phyloP scores from a whole-genome alignment of 2,113 vertebrate species.

The Xiphophorus couchianus region DNA sequence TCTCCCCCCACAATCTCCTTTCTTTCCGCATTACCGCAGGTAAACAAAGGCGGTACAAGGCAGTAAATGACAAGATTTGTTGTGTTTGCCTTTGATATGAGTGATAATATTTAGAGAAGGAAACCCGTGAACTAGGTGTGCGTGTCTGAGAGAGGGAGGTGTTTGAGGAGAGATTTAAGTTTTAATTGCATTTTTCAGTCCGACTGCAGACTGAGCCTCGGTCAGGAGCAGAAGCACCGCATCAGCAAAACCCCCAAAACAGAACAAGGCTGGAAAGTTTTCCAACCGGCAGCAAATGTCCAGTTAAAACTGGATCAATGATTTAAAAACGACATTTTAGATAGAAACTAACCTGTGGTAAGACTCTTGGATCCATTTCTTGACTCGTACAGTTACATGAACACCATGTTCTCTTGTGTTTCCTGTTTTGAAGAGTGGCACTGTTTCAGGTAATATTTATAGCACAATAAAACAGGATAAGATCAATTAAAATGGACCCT shows the following conservation, averaged over 20 bases:
- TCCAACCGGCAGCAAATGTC: background rate
- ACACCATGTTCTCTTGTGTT: too few species aligned
- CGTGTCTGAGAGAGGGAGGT: constrained; percentile 55
- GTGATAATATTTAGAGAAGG: constrained; percentile 79
- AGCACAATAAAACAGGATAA: too few species aligned
- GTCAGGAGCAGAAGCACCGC: constrained; percentile 27
- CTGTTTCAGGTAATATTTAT: too few species aligned
- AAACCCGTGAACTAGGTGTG: constrained; percentile 56
- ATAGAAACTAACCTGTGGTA: too few species aligned
- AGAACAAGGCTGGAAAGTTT: constrained; percentile 35
- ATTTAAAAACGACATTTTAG: too few species aligned
- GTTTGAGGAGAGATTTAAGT: constrained; percentile 79
- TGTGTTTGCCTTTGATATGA: constrained; percentile 82
- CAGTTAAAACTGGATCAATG: too few species aligned
- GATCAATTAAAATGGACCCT: too few species aligned
- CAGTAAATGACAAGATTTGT: constrained; percentile 68
- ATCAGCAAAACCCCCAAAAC: constrained; percentile 1
- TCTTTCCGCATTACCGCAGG: constrained; percentile 27
- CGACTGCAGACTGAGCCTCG: constrained; percentile 66
- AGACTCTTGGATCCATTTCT: background rate
- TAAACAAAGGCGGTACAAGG: constrained; percentile 54
- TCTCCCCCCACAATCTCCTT: constrained; percentile 21
- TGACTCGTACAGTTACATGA: too few species aligned
- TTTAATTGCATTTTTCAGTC: constrained; percentile 76
- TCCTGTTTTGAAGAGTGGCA: too few species aligned